Evolutionary conservation across 2,113 vertebrate species (phyloP).

Genomic region (Notiomystis cincta): DNA sequence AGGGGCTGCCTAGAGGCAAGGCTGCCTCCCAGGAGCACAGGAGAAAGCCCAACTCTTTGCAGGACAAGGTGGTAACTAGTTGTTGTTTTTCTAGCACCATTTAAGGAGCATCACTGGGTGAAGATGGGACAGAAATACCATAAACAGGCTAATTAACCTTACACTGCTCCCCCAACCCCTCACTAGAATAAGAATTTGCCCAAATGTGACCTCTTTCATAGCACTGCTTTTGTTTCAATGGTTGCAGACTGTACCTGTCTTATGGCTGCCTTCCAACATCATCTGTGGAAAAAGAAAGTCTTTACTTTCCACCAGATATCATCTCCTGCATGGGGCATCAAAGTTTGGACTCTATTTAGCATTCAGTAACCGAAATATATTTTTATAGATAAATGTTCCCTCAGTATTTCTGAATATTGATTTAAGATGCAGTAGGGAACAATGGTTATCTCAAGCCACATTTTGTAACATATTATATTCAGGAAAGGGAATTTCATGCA

Average conservation of each 20-base stretch:
- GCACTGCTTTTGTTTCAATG: neutral
- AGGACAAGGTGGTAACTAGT: neutral
- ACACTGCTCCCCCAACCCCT: neutral
- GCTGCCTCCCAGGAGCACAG: neutral
- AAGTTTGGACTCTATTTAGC: constrained; percentile 9
- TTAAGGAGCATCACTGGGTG: neutral
- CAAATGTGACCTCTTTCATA: neutral
- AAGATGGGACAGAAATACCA: neutral
- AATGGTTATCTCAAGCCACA: constrained; percentile 45
- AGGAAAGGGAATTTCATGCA: constrained; percentile 58
- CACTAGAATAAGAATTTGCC: neutral
- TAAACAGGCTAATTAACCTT: neutral
- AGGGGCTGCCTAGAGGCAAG: accelerated
- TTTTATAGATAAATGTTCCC: constrained; percentile 33
- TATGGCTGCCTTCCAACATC: neutral
- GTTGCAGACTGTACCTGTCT: neutral
- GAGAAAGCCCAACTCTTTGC: neutral
- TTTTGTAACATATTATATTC: constrained; percentile 55
- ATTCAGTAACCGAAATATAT: constrained; percentile 1
- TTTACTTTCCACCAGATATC: neutral
- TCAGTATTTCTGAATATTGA: constrained; percentile 48
- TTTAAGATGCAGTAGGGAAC: constrained; percentile 52
- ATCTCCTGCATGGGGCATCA: neutral
- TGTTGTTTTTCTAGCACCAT: neutral
- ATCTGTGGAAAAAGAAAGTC: neutral